Evolutionary conservation across 2,113 vertebrate species (phyloP).

Genomic region (Clarias gariepinus): DNA sequence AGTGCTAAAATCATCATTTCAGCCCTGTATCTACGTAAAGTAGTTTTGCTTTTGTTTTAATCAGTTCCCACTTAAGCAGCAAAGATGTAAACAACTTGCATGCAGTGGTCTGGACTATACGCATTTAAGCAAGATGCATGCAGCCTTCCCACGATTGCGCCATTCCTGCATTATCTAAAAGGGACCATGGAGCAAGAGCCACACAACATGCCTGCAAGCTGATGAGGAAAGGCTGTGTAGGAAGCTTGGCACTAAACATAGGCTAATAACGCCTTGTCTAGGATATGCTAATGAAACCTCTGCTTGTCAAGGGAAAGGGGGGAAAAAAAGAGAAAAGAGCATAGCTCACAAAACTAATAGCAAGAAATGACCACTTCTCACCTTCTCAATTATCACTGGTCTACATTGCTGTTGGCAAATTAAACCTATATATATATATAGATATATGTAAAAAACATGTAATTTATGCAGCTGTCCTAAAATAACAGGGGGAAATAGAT

Average conservation of each 20-base stretch:
- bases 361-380: slow-evolving; percentile 12
- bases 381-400: neutral
- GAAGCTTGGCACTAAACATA: slow-evolving; percentile 52
- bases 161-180: slow-evolving; percentile 39
- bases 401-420: neutral
- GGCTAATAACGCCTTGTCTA: slow-evolving; percentile 38
- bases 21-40: too few relatives aligned
- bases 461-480: slow-evolving; percentile 29
- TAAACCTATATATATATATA: neutral
- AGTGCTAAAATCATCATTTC: neutral
- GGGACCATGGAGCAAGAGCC: slow-evolving; percentile 49
- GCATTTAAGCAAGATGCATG: slow-evolving; percentile 50
- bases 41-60: slow-evolving; percentile 36
- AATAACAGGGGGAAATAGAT: slow-evolving; percentile 56
- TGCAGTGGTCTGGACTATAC: slow-evolving; percentile 19
- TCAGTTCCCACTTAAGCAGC: neutral
- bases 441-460: slow-evolving; percentile 7
- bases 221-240: slow-evolving; percentile 47
- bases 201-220: slow-evolving; percentile 39
- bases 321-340: neutral
- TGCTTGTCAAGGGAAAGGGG: slow-evolving; percentile 18
- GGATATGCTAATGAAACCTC: slow-evolving; percentile 43
- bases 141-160: slow-evolving; percentile 50
- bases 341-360: slow-evolving; percentile 18
- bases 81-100: neutral